Evolutionary conservation across 2,888 invertebrate genomes (phyloP).

Genomic region (Cosmia pyralina): DNA sequence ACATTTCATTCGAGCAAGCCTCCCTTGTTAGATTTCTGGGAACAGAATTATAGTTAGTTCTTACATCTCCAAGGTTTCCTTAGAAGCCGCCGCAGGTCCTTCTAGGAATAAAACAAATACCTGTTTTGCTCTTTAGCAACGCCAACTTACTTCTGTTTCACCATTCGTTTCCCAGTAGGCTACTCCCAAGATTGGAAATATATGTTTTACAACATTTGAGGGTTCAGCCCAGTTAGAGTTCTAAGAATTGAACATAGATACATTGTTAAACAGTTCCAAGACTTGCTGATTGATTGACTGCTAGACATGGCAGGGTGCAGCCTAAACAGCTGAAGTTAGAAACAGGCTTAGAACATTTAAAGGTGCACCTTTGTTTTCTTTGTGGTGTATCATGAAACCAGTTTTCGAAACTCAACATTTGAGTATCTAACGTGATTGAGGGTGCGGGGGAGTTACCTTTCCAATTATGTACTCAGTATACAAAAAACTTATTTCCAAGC

Average conservation of each 20-base stretch:
- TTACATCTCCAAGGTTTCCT: not conserved
- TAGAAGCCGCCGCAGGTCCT: not conserved
- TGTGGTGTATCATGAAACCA: not conserved
- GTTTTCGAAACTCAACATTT: not conserved
- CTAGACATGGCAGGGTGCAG: conserved; percentile 15
- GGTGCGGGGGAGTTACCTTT: no score
- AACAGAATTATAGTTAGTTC: not conserved
- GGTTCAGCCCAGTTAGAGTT: conserved; percentile 22
- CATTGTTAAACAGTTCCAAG: conserved; percentile 38
- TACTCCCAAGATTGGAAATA: not conserved
- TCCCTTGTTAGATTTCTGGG: not conserved
- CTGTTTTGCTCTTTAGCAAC: not conserved
- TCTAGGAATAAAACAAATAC: not conserved
- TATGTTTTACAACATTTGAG: not conserved
- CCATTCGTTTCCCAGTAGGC: not conserved
- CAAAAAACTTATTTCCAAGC: no score
- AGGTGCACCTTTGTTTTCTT: conserved; percentile 4
- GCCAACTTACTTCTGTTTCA: not conserved
- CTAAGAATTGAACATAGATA: conserved; percentile 20
- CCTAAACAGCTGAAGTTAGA: not conserved
- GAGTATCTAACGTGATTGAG: no score
- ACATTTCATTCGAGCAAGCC: not conserved
- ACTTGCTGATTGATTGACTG: conserved; percentile 46
- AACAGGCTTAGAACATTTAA: conserved; percentile 5
- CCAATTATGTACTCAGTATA: no score